A percentile compares a stretch with the other conserved stretches of the same genome.
phyloP scores from a whole-genome alignment of 2,888 invertebrate species.

The Dusona sp. region DNA sequence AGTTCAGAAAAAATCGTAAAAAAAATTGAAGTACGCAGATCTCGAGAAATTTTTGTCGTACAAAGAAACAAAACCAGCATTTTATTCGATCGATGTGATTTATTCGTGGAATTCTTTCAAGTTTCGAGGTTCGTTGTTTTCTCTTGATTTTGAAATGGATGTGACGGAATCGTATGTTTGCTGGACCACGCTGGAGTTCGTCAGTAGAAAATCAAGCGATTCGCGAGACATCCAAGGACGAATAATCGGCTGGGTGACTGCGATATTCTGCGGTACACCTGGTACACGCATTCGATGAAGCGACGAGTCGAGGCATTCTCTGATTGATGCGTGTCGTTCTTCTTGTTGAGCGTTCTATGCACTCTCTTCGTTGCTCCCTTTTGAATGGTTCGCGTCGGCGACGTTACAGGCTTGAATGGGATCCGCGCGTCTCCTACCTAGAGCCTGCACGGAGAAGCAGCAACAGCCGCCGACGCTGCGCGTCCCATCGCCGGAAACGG shows the following conservation, averaged over 20 bases:
- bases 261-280: constrained; percentile 69
- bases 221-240: constrained; percentile 59
- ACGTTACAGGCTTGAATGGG: constrained; percentile 71
- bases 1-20: not conserved
- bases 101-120: constrained; percentile 52
- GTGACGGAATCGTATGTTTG: constrained; percentile 55
- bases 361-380: constrained; percentile 43
- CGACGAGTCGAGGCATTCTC: constrained; percentile 65
- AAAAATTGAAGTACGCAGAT: not conserved
- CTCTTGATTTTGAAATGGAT: constrained; percentile 38
- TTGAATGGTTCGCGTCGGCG: constrained; percentile 57
- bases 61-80: not conserved
- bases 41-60: constrained; percentile 24
- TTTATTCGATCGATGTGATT: constrained; percentile 38
- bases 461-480: constrained; percentile 72
- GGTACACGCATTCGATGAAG: constrained; percentile 70
- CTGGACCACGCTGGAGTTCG: constrained; percentile 32
- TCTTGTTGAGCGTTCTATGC: constrained; percentile 53
- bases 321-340: constrained; percentile 82
- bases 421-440: constrained; percentile 53
- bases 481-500: constrained; percentile 82
- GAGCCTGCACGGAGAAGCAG: constrained; percentile 46
- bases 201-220: constrained; percentile 54
- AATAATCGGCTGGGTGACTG: constrained; percentile 54
- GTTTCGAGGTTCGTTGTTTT: constrained; percentile 36